phyloP scores from a whole-genome alignment of 2,113 vertebrate species.

The Sinosuthora webbiana region DNA sequence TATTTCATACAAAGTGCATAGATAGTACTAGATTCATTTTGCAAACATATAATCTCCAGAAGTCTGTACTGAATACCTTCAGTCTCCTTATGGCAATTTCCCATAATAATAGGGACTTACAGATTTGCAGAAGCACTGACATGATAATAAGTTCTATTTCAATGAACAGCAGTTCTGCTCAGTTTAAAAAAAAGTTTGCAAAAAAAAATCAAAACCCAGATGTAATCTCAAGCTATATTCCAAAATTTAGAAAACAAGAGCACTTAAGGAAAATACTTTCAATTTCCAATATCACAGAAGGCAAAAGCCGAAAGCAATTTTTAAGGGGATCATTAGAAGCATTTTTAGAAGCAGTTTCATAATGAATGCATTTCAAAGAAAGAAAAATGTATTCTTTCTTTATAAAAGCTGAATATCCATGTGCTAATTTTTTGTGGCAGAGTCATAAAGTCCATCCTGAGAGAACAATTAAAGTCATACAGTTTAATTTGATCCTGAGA shows the following conservation, averaged over 20 bases:
- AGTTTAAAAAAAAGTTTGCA: not conserved
- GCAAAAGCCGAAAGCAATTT: not conserved
- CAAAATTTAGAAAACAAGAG: not conserved
- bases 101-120: not conserved
- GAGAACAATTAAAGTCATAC: not conserved
- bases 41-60: not conserved
- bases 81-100: not conserved
- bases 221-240: not conserved
- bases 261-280: not conserved
- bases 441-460: not conserved
- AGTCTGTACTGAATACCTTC: not conserved
- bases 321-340: not conserved
- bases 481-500: not conserved
- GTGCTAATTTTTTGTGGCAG: not conserved
- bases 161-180: not conserved
- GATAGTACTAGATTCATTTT: not conserved
- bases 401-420: not conserved
- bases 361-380: not conserved
- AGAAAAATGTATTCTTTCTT: not conserved
- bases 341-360: not conserved
- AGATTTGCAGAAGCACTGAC: not conserved
- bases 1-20: not conserved
- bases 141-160: constrained; percentile 16
- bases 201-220: not conserved
- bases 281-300: not conserved